phyloP scores from a whole-genome alignment of 2,113 vertebrate species.

The Paramormyrops kingsleyae region DNA sequence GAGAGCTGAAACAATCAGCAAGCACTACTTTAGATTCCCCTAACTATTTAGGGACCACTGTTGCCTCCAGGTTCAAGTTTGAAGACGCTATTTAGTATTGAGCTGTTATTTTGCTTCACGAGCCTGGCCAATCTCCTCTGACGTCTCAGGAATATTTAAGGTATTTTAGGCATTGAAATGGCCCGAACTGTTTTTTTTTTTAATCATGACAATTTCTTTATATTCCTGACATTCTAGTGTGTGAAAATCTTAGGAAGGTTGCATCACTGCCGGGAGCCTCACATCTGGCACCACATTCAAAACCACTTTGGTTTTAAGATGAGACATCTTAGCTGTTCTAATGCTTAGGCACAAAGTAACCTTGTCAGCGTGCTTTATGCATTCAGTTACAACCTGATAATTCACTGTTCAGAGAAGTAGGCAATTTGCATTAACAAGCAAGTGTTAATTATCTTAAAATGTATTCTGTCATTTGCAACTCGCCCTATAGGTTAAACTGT shows the following conservation, averaged over 20 bases:
- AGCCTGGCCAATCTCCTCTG: background rate
- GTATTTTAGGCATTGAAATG: background rate
- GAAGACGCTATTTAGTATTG: background rate
- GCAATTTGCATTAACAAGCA: background rate
- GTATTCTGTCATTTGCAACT: background rate
- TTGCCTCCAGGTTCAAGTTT: background rate
- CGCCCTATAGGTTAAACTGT: background rate
- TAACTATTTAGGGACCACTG: background rate
- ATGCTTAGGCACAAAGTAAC: background rate
- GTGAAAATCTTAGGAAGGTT: background rate
- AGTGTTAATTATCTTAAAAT: background rate
- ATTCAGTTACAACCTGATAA: background rate
- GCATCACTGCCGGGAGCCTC: background rate
- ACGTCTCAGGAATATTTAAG: background rate
- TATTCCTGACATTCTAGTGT: background rate
- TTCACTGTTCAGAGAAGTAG: background rate
- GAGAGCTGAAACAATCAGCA: no score
- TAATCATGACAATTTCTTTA: background rate
- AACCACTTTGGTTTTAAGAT: background rate
- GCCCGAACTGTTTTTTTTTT: background rate
- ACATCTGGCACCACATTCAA: background rate
- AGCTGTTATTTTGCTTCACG: background rate
- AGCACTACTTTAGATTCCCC: background rate
- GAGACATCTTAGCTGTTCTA: background rate
- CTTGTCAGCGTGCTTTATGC: background rate